These are phyloP conservation scores for Pteromalus puparum DNA, from an alignment of 1,140 invertebrate genomes.

Conservation along the genomic window DNA sequence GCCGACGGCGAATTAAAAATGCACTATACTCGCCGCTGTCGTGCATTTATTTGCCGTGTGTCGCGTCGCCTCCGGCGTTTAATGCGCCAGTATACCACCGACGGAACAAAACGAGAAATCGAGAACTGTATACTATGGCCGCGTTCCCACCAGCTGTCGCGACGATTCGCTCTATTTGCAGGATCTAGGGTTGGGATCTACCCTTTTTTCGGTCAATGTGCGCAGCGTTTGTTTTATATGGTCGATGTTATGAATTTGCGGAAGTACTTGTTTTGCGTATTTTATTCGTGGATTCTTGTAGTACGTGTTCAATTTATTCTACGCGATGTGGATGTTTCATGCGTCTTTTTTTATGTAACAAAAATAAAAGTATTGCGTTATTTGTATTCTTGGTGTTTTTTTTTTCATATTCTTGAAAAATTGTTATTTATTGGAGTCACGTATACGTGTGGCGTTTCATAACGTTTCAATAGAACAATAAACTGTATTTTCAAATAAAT, in stretches of 20 bases:
- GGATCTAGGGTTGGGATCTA: background rate
- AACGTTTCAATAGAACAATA: too few species aligned
- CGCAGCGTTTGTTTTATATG: background rate
- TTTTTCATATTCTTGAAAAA: too few species aligned
- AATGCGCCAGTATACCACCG: background rate
- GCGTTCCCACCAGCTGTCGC: conserved; percentile 24
- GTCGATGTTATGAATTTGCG: background rate
- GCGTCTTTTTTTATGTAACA: too few species aligned
- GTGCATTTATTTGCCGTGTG: conserved; percentile 17
- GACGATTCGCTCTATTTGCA: conserved; percentile 9
- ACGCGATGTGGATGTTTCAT: too few species aligned
- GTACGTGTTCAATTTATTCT: too few species aligned
- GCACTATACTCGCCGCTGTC: background rate
- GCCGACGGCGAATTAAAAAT: conserved; percentile 13
- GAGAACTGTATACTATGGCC: background rate
- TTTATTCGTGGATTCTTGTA: too few species aligned
- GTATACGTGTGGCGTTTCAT: too few species aligned
- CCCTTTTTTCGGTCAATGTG: background rate
- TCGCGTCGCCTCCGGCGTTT: background rate
- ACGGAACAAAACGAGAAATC: conserved; percentile 24
- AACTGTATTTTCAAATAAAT: too few species aligned
- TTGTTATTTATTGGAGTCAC: too few species aligned
- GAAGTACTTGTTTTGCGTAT: background rate
- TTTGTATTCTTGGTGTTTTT: too few species aligned
- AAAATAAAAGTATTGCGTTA: background rate